A percentile compares a stretch with the other conserved stretches of the same genome.
Conservation (phyloP, 1,140 invertebrate species). For the Dolichoris vasculosae region DNA sequence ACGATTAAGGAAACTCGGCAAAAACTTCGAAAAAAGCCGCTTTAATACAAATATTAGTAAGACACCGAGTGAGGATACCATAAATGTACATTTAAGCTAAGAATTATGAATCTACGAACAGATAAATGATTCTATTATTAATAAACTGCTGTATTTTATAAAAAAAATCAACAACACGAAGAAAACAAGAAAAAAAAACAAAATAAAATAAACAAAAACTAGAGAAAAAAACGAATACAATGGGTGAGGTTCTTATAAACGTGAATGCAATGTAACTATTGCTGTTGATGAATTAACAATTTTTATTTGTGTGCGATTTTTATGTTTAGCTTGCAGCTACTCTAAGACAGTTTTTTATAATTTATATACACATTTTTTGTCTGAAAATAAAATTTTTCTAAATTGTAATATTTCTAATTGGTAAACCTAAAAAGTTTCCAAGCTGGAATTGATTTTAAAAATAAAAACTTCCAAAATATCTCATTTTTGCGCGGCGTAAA, state of each 20-base stretch:
- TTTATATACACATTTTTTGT: neutral
- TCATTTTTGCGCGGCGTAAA: neutral
- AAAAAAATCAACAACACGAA: slow-evolving; percentile 56
- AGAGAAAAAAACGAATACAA: neutral
- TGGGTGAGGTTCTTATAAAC: slow-evolving; percentile 37
- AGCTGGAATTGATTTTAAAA: neutral
- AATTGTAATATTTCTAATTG: neutral
- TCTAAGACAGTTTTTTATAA: slow-evolving; percentile 17
- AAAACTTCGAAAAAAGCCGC: slow-evolving; percentile 44
- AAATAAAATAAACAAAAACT: neutral
- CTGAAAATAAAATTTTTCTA: neutral
- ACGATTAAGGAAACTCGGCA: slow-evolving; percentile 42
- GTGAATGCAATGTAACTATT: slow-evolving; percentile 6
- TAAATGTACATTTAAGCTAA: slow-evolving; percentile 45
- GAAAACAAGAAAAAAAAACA: slow-evolving; percentile 5
- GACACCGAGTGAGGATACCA: slow-evolving; percentile 47
- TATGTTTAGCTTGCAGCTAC: neutral
- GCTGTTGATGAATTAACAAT: slow-evolving; percentile 26
- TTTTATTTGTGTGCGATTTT: slow-evolving; percentile 11
- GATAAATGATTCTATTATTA: slow-evolving; percentile 58
- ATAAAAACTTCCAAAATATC: neutral
- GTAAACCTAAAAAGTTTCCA: slow-evolving; percentile 1
- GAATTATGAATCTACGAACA: slow-evolving; percentile 48
- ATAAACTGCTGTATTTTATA: slow-evolving; percentile 66
- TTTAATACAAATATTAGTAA: slow-evolving; percentile 51